A percentile compares a stretch with the other conserved stretches of the same genome.
phyloP scores from a whole-genome alignment of 2,888 invertebrate genomes.

The Taenaris catops region DNA sequence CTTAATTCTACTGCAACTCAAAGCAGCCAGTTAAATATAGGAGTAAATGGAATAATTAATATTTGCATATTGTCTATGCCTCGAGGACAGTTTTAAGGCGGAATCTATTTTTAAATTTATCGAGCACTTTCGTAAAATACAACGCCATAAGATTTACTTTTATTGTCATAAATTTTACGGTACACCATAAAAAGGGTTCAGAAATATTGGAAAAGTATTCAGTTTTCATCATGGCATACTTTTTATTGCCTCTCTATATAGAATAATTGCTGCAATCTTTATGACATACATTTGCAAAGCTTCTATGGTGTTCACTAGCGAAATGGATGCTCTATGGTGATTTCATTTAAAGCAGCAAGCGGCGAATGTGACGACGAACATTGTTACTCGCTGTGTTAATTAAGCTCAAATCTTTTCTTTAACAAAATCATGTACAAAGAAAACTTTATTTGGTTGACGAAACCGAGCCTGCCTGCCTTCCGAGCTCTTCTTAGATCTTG shows the following conservation, averaged over 20 bases:
- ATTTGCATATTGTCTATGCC: too few relatives aligned
- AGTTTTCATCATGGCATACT: constrained; percentile 13
- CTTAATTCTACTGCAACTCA: too few relatives aligned
- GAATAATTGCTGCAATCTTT: constrained; percentile 11
- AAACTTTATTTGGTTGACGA: too few relatives aligned
- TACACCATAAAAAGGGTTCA: constrained; percentile 10
- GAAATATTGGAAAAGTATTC: constrained; percentile 12
- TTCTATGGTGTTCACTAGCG: neutral
- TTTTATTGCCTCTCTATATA: constrained; percentile 11
- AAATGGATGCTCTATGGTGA: neutral
- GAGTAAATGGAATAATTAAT: too few relatives aligned
- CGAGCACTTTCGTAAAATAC: neutral
- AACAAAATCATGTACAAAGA: too few relatives aligned
- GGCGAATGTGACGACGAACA: too few relatives aligned
- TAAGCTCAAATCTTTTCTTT: too few relatives aligned
- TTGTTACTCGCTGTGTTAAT: too few relatives aligned
- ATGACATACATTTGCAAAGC: constrained; percentile 3
- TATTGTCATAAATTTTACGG: constrained; percentile 12
- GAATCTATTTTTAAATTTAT: constrained; percentile 7
- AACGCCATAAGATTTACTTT: constrained; percentile 3
- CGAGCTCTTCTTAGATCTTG: too few relatives aligned
- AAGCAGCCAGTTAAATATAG: too few relatives aligned
- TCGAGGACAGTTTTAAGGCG: neutral
- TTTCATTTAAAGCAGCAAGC: too few relatives aligned
- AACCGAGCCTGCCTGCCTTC: too few relatives aligned